Evolutionary conservation across 1,140 invertebrate species (phyloP).

Genomic region (Rhizoglyphus robini): DNA sequence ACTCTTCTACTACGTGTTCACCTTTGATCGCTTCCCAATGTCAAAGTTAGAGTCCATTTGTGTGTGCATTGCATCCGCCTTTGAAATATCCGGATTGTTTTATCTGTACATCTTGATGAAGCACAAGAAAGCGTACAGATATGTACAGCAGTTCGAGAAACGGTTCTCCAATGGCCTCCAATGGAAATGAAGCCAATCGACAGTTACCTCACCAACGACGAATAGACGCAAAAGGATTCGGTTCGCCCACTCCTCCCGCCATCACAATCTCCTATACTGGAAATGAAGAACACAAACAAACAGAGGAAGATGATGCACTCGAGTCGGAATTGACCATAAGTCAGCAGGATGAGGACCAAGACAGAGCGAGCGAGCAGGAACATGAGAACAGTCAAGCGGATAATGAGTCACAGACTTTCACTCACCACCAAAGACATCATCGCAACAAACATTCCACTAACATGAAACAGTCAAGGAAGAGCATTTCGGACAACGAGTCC

Average conservation of each 20-base stretch:
- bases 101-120: not conserved
- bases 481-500: not conserved
- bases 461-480: not conserved
- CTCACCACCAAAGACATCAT: not conserved
- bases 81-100: not conserved
- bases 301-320: not conserved
- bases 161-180: not conserved
- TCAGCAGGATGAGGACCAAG: not conserved
- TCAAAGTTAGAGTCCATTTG: not conserved
- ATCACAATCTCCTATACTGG: not conserved
- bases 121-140: not conserved
- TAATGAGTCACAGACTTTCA: not conserved
- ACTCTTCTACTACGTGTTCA: not conserved
- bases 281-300: not conserved
- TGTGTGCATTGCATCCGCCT: not conserved
- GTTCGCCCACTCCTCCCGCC: not conserved
- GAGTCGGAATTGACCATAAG: not conserved
- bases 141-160: slow-evolving; percentile 4
- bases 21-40: not conserved
- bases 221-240: not conserved
- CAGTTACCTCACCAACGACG: not conserved
- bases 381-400: not conserved
- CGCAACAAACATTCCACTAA: not conserved
- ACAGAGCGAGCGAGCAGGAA: not conserved
- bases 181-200: not conserved